Conservation (phyloP, 2,113 vertebrate genomes). For the Chauna torquata region DNA sequence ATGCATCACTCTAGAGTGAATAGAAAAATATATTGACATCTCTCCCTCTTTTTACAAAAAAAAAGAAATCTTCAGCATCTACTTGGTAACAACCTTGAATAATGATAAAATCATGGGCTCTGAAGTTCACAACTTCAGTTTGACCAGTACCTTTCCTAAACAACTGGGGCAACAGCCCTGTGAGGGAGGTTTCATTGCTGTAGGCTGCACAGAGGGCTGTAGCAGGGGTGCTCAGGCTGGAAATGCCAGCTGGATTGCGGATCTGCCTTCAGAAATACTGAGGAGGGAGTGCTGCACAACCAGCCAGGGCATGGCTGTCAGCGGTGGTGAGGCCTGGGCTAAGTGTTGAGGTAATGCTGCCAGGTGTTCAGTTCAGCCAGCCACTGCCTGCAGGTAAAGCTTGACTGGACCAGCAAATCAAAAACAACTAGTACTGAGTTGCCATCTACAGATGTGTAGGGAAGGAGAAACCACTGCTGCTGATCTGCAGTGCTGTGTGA, state of each 20-base stretch:
- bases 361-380: no score
- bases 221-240: no score
- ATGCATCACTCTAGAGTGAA: neutral
- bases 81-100: neutral
- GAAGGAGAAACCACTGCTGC: neutral
- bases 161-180: neutral
- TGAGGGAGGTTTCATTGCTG: neutral
- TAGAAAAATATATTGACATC: neutral
- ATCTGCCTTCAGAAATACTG: no score
- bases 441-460: neutral
- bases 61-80: neutral
- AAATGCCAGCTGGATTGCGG: no score
- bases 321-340: no score
- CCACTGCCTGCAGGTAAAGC: neutral
- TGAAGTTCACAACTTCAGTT: neutral
- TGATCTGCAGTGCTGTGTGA: fast-evolving
- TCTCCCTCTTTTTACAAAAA: neutral
- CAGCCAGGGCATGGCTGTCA: neutral
- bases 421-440: neutral
- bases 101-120: neutral
- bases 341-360: neutral
- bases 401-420: neutral
- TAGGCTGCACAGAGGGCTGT: neutral
- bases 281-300: neutral
- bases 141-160: neutral